Evolutionary conservation across 2,888 invertebrate species (phyloP).

Genomic region (Agrotis clavis): DNA sequence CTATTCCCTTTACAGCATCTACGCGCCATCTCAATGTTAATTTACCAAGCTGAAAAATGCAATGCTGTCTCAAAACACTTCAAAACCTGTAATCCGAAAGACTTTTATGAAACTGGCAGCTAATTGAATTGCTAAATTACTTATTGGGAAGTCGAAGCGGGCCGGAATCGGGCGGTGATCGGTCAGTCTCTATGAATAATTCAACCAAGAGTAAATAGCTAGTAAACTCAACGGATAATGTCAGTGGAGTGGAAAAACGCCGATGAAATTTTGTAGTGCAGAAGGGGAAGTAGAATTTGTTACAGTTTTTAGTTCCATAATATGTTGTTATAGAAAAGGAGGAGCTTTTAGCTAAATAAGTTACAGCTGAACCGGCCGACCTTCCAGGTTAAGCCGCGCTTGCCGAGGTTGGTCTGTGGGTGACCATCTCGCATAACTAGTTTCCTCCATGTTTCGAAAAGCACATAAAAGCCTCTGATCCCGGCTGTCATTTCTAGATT

Average conservation of each 20-base stretch:
- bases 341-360: too few species aligned
- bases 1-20: not conserved
- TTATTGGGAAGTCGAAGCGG: conserved; percentile 66
- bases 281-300: conserved; percentile 27
- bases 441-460: too few species aligned
- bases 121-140: conserved; percentile 81
- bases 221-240: conserved; percentile 53
- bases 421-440: too few species aligned
- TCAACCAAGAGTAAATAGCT: conserved; percentile 66
- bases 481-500: too few species aligned
- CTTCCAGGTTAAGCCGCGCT: too few species aligned
- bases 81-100: conserved; percentile 62
- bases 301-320: conserved; percentile 41
- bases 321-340: not conserved
- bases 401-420: too few species aligned
- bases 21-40: conserved; percentile 49
- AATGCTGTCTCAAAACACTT: conserved; percentile 59
- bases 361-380: too few species aligned
- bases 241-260: conserved; percentile 51
- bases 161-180: conserved; percentile 68
- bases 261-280: conserved; percentile 45
- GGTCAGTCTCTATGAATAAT: conserved; percentile 77
- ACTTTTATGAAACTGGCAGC: conserved; percentile 69
- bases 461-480: too few species aligned
- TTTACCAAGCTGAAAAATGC: conserved; percentile 63